These are phyloP conservation scores for Megaceryle alcyon DNA, from an alignment of 2,797 vertebrate genomes.

Conservation along the genomic window DNA sequence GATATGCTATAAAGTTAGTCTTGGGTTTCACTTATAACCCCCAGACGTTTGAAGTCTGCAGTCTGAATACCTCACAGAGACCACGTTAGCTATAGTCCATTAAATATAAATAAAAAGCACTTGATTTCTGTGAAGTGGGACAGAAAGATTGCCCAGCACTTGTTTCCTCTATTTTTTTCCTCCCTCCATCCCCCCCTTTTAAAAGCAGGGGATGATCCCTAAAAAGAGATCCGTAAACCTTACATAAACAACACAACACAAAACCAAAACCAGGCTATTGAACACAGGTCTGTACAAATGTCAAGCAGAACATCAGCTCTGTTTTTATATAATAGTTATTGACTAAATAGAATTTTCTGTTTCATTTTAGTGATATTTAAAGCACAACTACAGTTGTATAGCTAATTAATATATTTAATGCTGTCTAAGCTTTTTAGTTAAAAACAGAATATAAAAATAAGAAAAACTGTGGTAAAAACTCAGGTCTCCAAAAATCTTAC, in stretches of 20 bases:
- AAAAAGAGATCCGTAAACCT: neutral
- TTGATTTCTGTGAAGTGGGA: neutral
- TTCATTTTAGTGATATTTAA: neutral
- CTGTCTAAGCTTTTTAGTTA: neutral
- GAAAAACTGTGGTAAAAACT: neutral
- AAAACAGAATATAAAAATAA: neutral
- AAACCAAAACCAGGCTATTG: fast-evolving
- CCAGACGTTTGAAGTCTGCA: too few species aligned
- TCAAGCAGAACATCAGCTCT: neutral
- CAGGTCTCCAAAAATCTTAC: neutral
- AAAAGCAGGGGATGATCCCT: neutral
- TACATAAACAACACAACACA: neutral
- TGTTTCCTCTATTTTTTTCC: fast-evolving
- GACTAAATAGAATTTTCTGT: neutral
- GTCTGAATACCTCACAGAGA: too few species aligned
- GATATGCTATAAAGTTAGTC: too few species aligned
- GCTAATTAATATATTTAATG: fast-evolving
- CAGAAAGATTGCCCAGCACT: neutral
- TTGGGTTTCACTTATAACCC: too few species aligned
- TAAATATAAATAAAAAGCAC: too few species aligned
- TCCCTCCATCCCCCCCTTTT: neutral
- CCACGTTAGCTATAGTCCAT: too few species aligned
- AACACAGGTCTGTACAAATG: fast-evolving
- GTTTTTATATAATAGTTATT: neutral
- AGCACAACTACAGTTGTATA: neutral